These are phyloP conservation scores for Gephyroberyx darwinii DNA, from an alignment of 2,797 vertebrate species.

Conservation along the genomic window DNA sequence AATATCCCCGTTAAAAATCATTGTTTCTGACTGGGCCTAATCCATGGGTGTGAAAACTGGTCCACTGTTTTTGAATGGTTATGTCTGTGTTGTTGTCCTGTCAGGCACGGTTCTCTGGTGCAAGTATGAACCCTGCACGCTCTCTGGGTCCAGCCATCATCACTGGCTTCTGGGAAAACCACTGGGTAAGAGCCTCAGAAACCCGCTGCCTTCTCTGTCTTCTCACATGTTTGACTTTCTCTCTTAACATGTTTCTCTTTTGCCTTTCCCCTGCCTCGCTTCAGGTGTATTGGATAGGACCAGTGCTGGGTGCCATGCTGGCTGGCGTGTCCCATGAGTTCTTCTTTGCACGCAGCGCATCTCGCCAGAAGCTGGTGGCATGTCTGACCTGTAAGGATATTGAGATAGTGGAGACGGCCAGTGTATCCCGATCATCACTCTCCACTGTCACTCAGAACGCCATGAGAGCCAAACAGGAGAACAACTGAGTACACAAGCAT, in stretches of 20 bases:
- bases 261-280: background rate
- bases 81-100: slow-evolving; percentile 6
- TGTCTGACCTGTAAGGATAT: slow-evolving; percentile 86
- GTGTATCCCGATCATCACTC: slow-evolving; percentile 82
- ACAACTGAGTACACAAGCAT: slow-evolving; percentile 64
- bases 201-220: background rate
- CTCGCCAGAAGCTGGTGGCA: slow-evolving; percentile 85
- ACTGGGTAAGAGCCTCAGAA: slow-evolving; percentile 82
- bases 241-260: background rate
- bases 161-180: slow-evolving; percentile 86
- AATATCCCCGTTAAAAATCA: background rate
- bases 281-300: slow-evolving; percentile 88
- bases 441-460: slow-evolving; percentile 83
- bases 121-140: slow-evolving; percentile 86
- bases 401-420: slow-evolving; percentile 85
- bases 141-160: slow-evolving; percentile 85
- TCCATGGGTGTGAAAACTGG: background rate
- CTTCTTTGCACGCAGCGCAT: slow-evolving; percentile 82
- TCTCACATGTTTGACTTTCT: background rate
- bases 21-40: background rate
- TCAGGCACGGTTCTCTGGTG: slow-evolving; percentile 85
- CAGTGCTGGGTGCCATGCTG: slow-evolving; percentile 80
- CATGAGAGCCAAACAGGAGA: slow-evolving; percentile 79
- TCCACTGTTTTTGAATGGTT: background rate
- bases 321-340: slow-evolving; percentile 86